Base-by-base conservation (phyloP, 2,888 invertebrate species). In the Eudemis profundana region DNA sequence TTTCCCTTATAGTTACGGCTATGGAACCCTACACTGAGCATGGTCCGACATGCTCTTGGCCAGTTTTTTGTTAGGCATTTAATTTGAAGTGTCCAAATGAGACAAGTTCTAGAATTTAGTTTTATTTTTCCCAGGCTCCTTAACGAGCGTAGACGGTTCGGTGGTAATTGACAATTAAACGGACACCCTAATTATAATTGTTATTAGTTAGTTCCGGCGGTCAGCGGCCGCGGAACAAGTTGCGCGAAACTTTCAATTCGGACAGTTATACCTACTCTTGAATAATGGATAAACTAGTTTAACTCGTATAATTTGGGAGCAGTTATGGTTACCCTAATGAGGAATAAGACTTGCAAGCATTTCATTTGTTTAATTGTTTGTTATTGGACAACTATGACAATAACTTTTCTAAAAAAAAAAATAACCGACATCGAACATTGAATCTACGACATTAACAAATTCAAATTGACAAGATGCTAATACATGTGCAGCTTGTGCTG, bases 181-280 rank as follows among this genome's bases (percentile, higher is more conserved):
- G 82, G 76, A 76, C 79, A 54, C 42, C 56, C 56, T 29, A 56
- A 80, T 77, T 85, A 88, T 87, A 83, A 85, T 85, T 81, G 80
- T 86, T 87, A 88, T 85, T 82, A 87, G 81, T 79, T 78, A 85
- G 83, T 89, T 89, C 88, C 88, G 86, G 85, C 78, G 81, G 82
- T 78, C 83, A 81, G 70, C 72, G 75, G 70, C 74, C 74, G 70
- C 68, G 72, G 64, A 67, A 72, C 73, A 72, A 77, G 77, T 76
- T 72, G 70, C 17, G 40, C 65, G 40, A 50, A 63, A 57, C 56
- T 66, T 61, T 66, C 49, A 54, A 61, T 61, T 61, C 49, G 50
- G 56, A 57, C 63, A 56, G 47, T 54, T 60, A 61, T 61, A 54
- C 54, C 15, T 61, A 61, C 61, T 54, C 53, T 54, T 61, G 54